phyloP scores from a whole-genome alignment of 2,797 vertebrate genomes.

The Clarias platycephalus region DNA sequence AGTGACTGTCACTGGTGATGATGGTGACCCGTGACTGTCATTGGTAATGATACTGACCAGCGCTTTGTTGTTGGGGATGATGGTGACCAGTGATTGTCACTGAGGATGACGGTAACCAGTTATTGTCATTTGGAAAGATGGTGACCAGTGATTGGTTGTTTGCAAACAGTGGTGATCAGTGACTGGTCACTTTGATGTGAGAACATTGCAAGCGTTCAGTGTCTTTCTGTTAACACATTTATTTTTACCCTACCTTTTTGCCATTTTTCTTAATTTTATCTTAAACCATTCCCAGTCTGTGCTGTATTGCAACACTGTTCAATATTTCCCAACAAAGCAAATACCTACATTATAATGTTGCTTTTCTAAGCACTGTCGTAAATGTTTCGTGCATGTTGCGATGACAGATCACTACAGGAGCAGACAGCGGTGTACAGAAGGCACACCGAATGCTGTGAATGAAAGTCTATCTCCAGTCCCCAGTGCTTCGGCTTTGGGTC shows the following conservation, averaged over 20 bases:
- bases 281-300: neutral
- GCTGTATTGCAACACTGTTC: neutral
- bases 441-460: slow-evolving; percentile 8
- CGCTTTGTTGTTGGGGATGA: neutral
- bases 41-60: neutral
- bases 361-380: neutral
- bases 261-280: neutral
- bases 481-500: slow-evolving; percentile 20
- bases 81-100: neutral
- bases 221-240: neutral
- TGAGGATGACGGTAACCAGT: neutral
- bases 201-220: neutral
- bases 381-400: neutral
- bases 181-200: neutral
- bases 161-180: neutral
- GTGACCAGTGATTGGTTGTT: neutral
- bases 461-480: slow-evolving; percentile 41
- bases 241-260: neutral
- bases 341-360: neutral
- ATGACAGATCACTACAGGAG: slow-evolving; percentile 8
- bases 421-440: slow-evolving; percentile 9
- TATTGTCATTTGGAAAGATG: neutral
- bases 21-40: neutral
- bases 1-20: neutral
- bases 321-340: slow-evolving; percentile 1